Evolutionary conservation across 2,888 invertebrate genomes (phyloP).

Genomic region (Cryptocephalus moraei): DNA sequence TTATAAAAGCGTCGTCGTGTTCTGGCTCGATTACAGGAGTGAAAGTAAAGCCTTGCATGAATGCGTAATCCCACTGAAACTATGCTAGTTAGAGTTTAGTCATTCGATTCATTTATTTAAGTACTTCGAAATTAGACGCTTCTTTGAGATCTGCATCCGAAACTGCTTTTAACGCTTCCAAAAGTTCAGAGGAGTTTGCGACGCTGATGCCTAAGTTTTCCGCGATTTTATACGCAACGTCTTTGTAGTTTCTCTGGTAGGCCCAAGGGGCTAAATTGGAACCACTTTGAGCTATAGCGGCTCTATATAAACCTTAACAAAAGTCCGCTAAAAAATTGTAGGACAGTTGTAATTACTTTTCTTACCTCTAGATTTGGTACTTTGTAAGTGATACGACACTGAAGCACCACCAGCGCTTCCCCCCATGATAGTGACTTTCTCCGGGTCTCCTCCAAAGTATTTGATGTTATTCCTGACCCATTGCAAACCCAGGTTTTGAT

Average conservation of each 20-base stretch:
- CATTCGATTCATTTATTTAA: no score
- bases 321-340: neutral
- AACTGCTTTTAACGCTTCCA: no score
- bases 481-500: conserved; percentile 9
- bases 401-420: conserved; percentile 12
- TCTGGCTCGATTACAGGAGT: conserved; percentile 17
- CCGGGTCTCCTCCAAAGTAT: conserved; percentile 9
- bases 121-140: no score
- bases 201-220: conserved; percentile 3
- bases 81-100: no score
- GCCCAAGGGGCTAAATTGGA: conserved; percentile 18
- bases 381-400: conserved; percentile 10
- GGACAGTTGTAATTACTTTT: neutral
- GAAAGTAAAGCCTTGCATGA: conserved; percentile 14
- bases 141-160: no score
- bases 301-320: conserved; percentile 14
- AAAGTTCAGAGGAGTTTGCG: conserved; percentile 2
- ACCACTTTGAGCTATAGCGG: conserved; percentile 20
- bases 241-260: conserved; percentile 14
- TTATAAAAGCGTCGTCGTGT: conserved; percentile 17
- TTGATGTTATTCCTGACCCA: conserved; percentile 10
- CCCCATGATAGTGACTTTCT: conserved; percentile 9
- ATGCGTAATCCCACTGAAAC: no score
- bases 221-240: conserved; percentile 4
- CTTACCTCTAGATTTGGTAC: conserved; percentile 9